phyloP scores from a whole-genome alignment of 2,113 vertebrate species.

The Petrocephalus zakoni region DNA sequence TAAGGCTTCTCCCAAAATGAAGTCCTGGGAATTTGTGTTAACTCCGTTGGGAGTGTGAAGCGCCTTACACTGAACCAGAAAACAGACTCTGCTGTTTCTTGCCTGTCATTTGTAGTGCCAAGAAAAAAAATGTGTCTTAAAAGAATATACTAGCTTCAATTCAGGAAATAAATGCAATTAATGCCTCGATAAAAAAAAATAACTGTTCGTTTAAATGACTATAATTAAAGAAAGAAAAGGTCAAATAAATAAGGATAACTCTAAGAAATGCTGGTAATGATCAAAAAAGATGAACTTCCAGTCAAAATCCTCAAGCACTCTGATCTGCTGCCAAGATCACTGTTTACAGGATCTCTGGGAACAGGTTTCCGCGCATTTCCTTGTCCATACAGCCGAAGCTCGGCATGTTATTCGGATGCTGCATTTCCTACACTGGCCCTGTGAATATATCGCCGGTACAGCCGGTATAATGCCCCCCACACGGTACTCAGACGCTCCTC shows the following conservation, averaged over 20 bases:
- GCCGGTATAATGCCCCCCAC: neutral
- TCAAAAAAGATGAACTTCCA: neutral
- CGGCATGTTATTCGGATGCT: neutral
- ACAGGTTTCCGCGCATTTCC: neutral
- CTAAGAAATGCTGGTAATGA: neutral
- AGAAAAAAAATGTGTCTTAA: neutral
- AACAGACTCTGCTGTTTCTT: neutral
- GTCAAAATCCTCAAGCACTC: neutral
- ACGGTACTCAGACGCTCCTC: neutral
- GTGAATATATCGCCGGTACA: neutral
- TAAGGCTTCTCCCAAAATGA: neutral
- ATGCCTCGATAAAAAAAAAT: neutral
- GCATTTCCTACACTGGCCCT: neutral
- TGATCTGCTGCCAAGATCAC: neutral
- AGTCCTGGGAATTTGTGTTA: neutral
- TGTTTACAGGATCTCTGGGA: neutral
- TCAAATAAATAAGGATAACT: neutral
- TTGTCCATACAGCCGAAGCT: neutral
- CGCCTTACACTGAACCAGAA: neutral
- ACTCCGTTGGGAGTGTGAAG: neutral
- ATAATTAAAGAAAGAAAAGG: neutral
- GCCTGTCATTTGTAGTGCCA: neutral
- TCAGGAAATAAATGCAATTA: neutral
- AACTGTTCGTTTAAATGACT: neutral
- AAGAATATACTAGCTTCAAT: neutral